Evolutionary conservation across 2,113 vertebrate species (phyloP), one percentile per base, ranked within the genome.

Genomic region (Drymodes brunneopygia): DNA sequence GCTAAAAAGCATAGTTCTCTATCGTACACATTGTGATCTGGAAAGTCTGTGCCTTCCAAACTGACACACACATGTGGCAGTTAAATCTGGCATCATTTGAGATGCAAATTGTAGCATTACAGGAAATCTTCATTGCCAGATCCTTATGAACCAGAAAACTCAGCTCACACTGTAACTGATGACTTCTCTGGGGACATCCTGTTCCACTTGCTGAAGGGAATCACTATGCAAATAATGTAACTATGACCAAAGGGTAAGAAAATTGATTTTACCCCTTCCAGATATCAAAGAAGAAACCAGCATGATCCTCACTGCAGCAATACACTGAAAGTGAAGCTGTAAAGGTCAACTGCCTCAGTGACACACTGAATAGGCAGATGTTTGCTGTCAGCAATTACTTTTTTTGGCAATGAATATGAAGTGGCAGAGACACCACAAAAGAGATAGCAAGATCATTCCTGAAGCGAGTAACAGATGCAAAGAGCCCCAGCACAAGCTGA

Each of bases 211-310:
- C 36, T 90, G 31, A 85, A 91, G 31, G 53, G 31, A 81, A 87
- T 75, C 53, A 72, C 53, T 38, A 21, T 42, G 29, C 11, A 87
- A 91, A 50, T 84, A 81, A 31, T 24, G 3, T 48, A 91, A 69
- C 40, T 78, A 8, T 44, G 10, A 42, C 44, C 36, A 78, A 53
- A 84, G 73, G 36, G 36, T 25, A 87, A 78, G 64, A 40, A 20
- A 84, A 83, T 81, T 81, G 5, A 91, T 92, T 94, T 95, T 91
- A 72, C 15, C n/a, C 36, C 77, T 89, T 92, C 44, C 50, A 92
- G 38, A 53, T 89, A 95, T 69, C 69, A 89, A 69, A 94, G 65
- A 91, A 70, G 22, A 45, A 87, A 42, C 10, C 61, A 75, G 40
- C 36, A 61, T 54, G 81, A 91, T 79, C 35, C 38, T 89, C 16